Evolutionary conservation across 2,888 invertebrate genomes (phyloP).

Genomic region (Hoplodrina blanda): DNA sequence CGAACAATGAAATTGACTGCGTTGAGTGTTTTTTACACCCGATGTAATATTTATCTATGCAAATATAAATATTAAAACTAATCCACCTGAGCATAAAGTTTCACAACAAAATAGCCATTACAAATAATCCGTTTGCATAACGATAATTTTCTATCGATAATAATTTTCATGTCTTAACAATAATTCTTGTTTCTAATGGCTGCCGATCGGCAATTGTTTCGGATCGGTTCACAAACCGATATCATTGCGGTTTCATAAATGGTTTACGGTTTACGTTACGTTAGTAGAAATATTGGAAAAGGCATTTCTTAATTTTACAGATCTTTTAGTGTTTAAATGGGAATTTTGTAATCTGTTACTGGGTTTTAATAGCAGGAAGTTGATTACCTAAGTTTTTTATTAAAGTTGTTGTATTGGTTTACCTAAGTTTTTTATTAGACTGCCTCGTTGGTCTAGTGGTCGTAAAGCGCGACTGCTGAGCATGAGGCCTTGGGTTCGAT

Average conservation of each 20-base stretch:
- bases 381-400: not conserved
- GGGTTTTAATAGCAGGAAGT: conserved; percentile 9
- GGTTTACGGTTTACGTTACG: conserved; percentile 53
- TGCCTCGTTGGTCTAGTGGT: too few relatives aligned
- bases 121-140: conserved; percentile 67
- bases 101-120: conserved; percentile 59
- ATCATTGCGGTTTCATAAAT: conserved; percentile 78
- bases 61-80: conserved; percentile 21
- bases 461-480: too few relatives aligned
- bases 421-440: too few relatives aligned
- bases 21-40: too few relatives aligned
- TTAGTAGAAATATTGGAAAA: conserved; percentile 55
- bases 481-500: too few relatives aligned
- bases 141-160: conserved; percentile 61
- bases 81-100: conserved; percentile 60
- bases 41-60: too few relatives aligned
- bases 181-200: conserved; percentile 64
- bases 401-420: not conserved
- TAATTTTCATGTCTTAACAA: conserved; percentile 65
- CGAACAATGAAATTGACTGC: too few relatives aligned
- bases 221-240: conserved; percentile 81
- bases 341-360: conserved; percentile 12
- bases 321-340: conserved; percentile 15
- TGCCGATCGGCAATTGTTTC: conserved; percentile 77
- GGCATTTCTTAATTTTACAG: conserved; percentile 51